A percentile compares a stretch with the other conserved stretches of the same genome.
phyloP scores from a whole-genome alignment of 2,888 invertebrate species.

The Andrena hattorfiana region DNA sequence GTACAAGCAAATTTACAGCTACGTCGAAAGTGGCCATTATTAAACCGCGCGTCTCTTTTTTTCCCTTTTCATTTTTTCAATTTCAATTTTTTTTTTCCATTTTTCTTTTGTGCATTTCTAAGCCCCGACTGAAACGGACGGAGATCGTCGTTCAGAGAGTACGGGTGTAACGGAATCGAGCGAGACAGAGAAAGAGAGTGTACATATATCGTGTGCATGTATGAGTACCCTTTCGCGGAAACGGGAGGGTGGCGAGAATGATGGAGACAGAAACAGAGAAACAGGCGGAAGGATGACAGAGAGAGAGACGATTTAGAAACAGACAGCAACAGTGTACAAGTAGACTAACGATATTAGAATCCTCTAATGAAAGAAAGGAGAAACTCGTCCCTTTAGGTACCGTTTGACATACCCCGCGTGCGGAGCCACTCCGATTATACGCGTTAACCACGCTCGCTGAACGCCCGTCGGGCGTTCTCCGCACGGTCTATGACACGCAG shows the following conservation, averaged over 20 bases:
- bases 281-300: not conserved
- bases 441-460: no score
- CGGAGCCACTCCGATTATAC: no score
- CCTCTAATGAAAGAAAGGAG: no score
- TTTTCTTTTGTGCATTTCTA: slow-evolving; percentile 39
- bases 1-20: slow-evolving; percentile 5
- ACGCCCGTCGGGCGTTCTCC: no score
- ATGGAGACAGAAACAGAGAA: slow-evolving; percentile 22
- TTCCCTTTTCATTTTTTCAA: not conserved
- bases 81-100: slow-evolving; percentile 1
- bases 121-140: slow-evolving; percentile 21
- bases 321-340: no score
- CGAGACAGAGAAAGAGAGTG: slow-evolving; percentile 9
- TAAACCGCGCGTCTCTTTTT: not conserved
- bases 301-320: not conserved
- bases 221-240: not conserved
- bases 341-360: no score
- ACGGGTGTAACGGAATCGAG: slow-evolving; percentile 9
- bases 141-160: slow-evolving; percentile 17
- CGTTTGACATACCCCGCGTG: no score
- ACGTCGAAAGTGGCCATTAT: not conserved
- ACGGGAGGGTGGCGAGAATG: not conserved
- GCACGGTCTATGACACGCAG: no score
- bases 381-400: no score
- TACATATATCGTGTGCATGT: not conserved